Conservation (phyloP, 2,113 vertebrate genomes). For the Silurus meridionalis region DNA sequence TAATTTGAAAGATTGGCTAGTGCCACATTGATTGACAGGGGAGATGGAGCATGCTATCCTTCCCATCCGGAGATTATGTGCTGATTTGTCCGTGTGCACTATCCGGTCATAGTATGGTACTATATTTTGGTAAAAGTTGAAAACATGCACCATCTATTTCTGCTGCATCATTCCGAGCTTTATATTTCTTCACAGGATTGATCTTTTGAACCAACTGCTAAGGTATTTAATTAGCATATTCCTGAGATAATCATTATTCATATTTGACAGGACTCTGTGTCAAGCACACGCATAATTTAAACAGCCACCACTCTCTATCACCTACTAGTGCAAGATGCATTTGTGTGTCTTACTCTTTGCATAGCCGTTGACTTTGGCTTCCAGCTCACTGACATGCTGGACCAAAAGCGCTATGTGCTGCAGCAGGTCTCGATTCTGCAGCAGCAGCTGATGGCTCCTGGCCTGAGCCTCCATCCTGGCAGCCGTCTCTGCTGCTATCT, state of each 20-base stretch:
- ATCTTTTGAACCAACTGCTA: no score
- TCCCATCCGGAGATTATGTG: not conserved
- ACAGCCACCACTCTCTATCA: no score
- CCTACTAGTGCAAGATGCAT: not conserved
- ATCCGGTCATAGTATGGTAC: no score
- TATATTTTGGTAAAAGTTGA: no score
- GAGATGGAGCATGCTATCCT: not conserved
- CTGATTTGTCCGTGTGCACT: no score
- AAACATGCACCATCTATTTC: no score
- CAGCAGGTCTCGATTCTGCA: conserved; percentile 82
- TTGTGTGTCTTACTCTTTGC: conserved; percentile 57
- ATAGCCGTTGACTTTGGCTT: conserved; percentile 60
- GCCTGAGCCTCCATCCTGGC: conserved; percentile 81
- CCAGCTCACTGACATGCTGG: conserved; percentile 80
- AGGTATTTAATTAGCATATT: not conserved
- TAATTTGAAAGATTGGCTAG: not conserved
- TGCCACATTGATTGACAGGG: not conserved
- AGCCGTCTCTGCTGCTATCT: conserved; percentile 75
- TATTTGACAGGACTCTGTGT: not conserved
- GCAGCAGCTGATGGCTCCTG: conserved; percentile 81
- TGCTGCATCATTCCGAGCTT: no score
- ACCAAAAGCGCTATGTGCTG: conserved; percentile 82
- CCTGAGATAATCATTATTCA: not conserved
- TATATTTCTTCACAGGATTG: no score
- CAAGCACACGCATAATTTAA: not conserved